phyloP scores from a whole-genome alignment of 2,888 invertebrate species.

The Agrochola lota region DNA sequence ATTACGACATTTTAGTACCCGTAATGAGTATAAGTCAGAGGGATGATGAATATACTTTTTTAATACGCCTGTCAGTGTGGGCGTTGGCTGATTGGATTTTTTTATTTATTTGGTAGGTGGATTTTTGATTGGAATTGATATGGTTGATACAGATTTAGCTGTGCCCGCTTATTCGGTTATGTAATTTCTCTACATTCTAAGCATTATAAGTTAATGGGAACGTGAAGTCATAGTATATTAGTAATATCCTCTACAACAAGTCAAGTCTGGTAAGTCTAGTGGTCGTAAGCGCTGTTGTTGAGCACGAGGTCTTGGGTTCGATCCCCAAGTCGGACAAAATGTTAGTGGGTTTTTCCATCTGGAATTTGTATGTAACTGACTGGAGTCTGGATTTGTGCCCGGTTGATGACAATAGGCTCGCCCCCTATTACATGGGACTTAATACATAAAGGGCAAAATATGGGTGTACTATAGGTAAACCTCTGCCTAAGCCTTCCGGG shows the following conservation, averaged over 20 bases:
- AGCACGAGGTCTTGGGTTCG: too few relatives aligned
- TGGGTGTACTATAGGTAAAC: too few relatives aligned
- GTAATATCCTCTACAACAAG: neutral
- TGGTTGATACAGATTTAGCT: neutral
- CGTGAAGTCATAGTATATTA: neutral
- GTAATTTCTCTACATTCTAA: neutral
- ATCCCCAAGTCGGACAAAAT: too few relatives aligned
- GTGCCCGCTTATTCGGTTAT: neutral
- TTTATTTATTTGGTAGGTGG: conserved; percentile 35
- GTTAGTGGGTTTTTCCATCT: too few relatives aligned
- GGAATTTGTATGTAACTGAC: too few relatives aligned
- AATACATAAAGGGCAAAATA: too few relatives aligned
- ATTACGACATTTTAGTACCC: conserved; percentile 81
- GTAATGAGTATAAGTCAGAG: conserved; percentile 74
- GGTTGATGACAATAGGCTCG: too few relatives aligned
- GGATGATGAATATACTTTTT: conserved; percentile 58
- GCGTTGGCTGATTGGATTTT: conserved; percentile 43
- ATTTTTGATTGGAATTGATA: conserved; percentile 20
- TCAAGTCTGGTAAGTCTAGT: too few relatives aligned
- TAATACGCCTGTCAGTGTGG: conserved; percentile 25
- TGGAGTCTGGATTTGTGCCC: too few relatives aligned
- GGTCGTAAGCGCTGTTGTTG: too few relatives aligned
- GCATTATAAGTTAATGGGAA: neutral
- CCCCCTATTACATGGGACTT: too few relatives aligned
- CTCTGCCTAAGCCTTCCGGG: too few relatives aligned